Evolutionary conservation across 2,113 vertebrate species (phyloP).

Genomic region (Eptesicus fuscus): DNA sequence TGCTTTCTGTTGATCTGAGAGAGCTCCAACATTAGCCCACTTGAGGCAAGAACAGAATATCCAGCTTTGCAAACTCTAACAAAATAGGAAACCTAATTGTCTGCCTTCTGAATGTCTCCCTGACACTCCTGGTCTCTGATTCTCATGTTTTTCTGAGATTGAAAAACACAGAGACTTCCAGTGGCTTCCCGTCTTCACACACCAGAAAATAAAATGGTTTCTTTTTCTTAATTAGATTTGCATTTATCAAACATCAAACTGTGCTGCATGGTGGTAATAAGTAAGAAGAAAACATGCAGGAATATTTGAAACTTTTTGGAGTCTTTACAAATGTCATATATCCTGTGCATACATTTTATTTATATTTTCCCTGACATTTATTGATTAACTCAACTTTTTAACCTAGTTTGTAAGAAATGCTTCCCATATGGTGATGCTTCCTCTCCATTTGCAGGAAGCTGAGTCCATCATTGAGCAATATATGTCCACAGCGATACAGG

Average conservation of each 20-base stretch:
- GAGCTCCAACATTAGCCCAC: background rate
- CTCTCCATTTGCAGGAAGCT: background rate
- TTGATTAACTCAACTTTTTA: background rate
- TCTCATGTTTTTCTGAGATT: background rate
- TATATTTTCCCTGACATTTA: background rate
- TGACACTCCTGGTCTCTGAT: background rate
- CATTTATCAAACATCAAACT: background rate
- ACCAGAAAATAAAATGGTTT: background rate
- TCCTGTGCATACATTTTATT: background rate
- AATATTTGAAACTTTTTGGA: background rate
- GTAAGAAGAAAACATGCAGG: background rate
- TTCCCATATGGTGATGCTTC: background rate
- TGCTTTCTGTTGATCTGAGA: background rate
- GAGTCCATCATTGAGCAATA: background rate
- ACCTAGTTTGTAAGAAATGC: background rate
- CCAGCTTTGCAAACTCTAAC: background rate
- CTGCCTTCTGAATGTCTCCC: background rate
- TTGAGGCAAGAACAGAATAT: background rate
- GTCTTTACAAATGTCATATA: background rate
- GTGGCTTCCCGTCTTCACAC: background rate
- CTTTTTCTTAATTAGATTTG: slow-evolving; percentile 6
- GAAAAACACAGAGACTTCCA: background rate
- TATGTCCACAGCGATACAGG: background rate
- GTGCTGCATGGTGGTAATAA: background rate
- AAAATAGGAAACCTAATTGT: background rate